Conservation (phyloP, 2,113 vertebrate genomes). For the Elephas maximus region DNA sequence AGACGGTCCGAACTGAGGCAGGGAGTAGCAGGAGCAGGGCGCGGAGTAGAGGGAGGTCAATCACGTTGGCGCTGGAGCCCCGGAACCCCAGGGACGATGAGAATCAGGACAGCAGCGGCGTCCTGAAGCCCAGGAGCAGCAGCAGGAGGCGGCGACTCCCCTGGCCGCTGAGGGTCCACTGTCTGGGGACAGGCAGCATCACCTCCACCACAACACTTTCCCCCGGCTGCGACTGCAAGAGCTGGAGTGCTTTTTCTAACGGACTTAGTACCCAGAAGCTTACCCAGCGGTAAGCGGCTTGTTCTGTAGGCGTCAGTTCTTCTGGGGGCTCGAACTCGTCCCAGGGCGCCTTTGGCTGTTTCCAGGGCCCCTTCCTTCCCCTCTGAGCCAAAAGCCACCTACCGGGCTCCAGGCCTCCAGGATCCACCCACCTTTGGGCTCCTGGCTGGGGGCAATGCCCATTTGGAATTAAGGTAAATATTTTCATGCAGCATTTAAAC, state of each 20-base stretch:
- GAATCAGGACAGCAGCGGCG: too few species aligned
- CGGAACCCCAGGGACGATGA: too few species aligned
- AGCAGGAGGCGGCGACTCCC: too few species aligned
- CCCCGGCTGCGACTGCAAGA: constrained; percentile 86
- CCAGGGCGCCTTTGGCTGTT: neutral
- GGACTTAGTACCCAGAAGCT: constrained; percentile 87
- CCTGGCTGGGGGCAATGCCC: neutral
- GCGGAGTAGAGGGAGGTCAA: too few species aligned
- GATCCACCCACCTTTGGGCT: neutral
- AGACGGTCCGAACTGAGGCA: too few species aligned
- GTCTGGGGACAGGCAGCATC: constrained; percentile 83
- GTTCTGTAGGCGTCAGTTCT: neutral
- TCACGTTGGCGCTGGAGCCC: too few species aligned
- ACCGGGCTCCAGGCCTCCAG: neutral
- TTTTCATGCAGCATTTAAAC: neutral
- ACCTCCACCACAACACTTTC: constrained; percentile 86
- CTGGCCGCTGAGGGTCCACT: too few species aligned
- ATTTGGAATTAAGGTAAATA: neutral
- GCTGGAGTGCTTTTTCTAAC: constrained; percentile 86
- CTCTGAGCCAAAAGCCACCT: neutral
- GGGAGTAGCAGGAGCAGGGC: too few species aligned
- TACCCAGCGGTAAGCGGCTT: constrained; percentile 82
- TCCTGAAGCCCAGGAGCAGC: too few species aligned
- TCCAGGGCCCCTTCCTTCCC: neutral
- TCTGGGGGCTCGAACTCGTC: neutral